These are phyloP conservation scores for Nansenia antarctica DNA, from an alignment of 2,113 vertebrate genomes.

Conservation along the genomic window DNA sequence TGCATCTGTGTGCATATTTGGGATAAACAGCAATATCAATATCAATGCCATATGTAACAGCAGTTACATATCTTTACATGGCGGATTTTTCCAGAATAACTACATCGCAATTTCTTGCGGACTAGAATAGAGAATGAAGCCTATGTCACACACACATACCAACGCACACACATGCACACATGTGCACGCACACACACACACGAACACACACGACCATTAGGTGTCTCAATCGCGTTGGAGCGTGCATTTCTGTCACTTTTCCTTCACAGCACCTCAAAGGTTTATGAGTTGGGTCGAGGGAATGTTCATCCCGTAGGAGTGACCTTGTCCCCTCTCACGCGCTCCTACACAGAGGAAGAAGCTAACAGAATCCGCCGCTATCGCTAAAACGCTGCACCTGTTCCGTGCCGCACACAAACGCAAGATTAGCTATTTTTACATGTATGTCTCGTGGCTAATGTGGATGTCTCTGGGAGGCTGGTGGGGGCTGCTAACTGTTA, in stretches of 20 bases:
- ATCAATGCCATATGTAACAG: not conserved
- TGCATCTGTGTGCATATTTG: not conserved
- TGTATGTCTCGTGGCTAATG: conserved; percentile 17
- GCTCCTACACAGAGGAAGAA: conserved; percentile 47
- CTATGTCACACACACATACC: conserved; percentile 28
- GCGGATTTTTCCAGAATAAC: not conserved
- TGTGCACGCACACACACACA: conserved; percentile 25
- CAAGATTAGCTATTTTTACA: conserved; percentile 55
- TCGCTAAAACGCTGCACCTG: conserved; percentile 65
- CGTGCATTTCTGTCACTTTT: conserved; percentile 64
- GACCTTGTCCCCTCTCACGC: conserved; percentile 67
- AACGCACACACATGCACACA: conserved; percentile 1
- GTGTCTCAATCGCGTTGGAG: conserved; percentile 62
- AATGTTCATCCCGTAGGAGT: conserved; percentile 43
- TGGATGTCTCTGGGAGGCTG: not conserved
- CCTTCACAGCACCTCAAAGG: conserved; percentile 34
- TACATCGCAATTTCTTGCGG: conserved; percentile 11
- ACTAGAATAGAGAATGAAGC: conserved; percentile 46
- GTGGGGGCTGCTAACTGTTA: not conserved
- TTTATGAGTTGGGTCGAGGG: conserved; percentile 60
- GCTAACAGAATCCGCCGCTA: conserved; percentile 39
- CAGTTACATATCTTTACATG: not conserved
- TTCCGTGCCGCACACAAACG: conserved; percentile 38
- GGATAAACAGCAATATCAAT: not conserved
- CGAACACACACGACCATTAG: conserved; percentile 21